A percentile compares a stretch with the other conserved stretches of the same genome.
Evolutionary conservation across 2,113 vertebrate genomes (phyloP).

Genomic region (Oreochromis niloticus): DNA sequence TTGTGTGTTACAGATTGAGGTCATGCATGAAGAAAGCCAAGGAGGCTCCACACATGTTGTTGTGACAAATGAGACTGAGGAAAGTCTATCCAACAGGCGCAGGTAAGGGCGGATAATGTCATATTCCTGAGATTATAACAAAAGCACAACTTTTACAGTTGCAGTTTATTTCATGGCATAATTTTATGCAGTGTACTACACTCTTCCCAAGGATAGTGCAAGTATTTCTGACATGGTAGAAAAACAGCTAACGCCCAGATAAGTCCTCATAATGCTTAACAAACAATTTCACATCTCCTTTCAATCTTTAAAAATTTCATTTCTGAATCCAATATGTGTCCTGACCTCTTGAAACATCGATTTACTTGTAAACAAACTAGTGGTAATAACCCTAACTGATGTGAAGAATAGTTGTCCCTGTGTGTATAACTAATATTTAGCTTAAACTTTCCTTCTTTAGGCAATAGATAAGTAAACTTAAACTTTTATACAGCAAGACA

Average conservation of each 20-base stretch:
- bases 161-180: background rate
- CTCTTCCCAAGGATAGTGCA: background rate
- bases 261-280: background rate
- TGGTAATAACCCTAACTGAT: background rate
- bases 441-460: background rate
- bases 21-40: constrained; percentile 85
- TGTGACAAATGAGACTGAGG: constrained; percentile 76
- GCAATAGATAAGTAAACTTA: background rate
- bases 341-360: background rate
- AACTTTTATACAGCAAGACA: background rate
- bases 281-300: background rate
- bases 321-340: background rate
- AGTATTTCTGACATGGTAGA: background rate
- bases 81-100: constrained; percentile 79
- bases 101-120: constrained; percentile 71
- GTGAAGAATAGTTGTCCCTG: background rate
- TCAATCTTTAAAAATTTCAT: background rate
- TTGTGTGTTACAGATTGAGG: constrained; percentile 79
- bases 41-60: constrained; percentile 76
- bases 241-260: background rate
- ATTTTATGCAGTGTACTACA: background rate
- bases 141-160: background rate
- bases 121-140: background rate
- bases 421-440: background rate
- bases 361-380: background rate